These are phyloP conservation scores for Archaeoteleia sp. DNA, from an alignment of 2,888 invertebrate species.

Conservation along the genomic window DNA sequence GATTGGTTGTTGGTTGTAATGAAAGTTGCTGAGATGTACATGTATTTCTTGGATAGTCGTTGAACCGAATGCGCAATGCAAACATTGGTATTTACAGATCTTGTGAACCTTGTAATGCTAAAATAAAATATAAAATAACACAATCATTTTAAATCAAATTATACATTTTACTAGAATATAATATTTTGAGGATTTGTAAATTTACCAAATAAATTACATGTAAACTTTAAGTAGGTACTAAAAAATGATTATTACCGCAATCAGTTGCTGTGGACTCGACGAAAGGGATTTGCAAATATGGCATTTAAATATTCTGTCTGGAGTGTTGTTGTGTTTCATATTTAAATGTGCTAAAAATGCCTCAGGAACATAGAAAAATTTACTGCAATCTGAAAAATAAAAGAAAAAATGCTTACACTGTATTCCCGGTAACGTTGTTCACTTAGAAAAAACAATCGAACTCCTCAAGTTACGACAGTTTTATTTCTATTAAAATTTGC, in stretches of 20 bases:
- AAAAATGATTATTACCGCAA: conserved; percentile 56
- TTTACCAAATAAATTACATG: no score
- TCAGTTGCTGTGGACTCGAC: conserved; percentile 59
- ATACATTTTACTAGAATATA: no score
- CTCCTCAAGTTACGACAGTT: no score
- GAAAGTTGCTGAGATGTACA: conserved; percentile 75
- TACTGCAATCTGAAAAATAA: conserved; percentile 65
- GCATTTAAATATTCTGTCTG: conserved; percentile 67
- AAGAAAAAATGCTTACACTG: conserved; percentile 8
- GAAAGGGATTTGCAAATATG: conserved; percentile 75
- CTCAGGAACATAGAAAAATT: conserved; percentile 69
- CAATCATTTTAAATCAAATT: no score
- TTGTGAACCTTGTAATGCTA: conserved; percentile 75
- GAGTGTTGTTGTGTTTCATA: conserved; percentile 60
- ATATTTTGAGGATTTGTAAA: no score
- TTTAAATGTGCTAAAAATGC: conserved; percentile 68
- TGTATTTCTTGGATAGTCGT: conserved; percentile 72
- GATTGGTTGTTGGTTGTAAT: conserved; percentile 72
- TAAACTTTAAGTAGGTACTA: no score
- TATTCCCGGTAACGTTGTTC: no score
- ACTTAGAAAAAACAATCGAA: no score
- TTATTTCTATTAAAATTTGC: no score
- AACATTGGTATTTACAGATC: conserved; percentile 75
- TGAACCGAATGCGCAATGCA: conserved; percentile 75
- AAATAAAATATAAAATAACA: conserved; percentile 48